These are phyloP conservation scores for Muntiacus reevesi DNA, from an alignment of 2,113 vertebrate genomes.

Conservation along the genomic window DNA sequence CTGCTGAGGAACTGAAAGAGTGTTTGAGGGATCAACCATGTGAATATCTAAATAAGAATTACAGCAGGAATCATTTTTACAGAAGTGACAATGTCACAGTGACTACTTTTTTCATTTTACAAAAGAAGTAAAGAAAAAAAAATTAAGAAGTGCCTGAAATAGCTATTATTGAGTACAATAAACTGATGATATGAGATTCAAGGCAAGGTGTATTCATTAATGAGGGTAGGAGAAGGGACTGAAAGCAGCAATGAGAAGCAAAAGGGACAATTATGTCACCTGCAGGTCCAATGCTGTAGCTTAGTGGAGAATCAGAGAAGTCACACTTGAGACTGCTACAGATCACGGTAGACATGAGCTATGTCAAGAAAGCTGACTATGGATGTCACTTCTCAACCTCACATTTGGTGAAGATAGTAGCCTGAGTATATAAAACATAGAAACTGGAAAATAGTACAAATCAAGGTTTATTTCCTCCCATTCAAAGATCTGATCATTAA, in stretches of 20 bases:
- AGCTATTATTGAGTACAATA: neutral
- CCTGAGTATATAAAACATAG: neutral
- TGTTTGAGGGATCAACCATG: neutral
- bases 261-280: neutral
- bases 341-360: neutral
- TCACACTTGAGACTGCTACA: too few species aligned
- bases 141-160: neutral
- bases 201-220: neutral
- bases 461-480: neutral
- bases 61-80: neutral
- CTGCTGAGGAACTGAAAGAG: neutral
- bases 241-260: neutral
- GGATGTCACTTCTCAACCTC: neutral
- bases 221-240: neutral
- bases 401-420: neutral
- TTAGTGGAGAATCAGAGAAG: neutral
- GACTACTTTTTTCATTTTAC: neutral
- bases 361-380: neutral
- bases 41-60: neutral
- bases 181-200: neutral
- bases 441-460: neutral
- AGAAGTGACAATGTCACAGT: neutral
- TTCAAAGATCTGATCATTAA: neutral
- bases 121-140: neutral
- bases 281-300: neutral